Conservation (phyloP, 2,797 vertebrate species). For the Scyliorhinus canicula region DNA sequence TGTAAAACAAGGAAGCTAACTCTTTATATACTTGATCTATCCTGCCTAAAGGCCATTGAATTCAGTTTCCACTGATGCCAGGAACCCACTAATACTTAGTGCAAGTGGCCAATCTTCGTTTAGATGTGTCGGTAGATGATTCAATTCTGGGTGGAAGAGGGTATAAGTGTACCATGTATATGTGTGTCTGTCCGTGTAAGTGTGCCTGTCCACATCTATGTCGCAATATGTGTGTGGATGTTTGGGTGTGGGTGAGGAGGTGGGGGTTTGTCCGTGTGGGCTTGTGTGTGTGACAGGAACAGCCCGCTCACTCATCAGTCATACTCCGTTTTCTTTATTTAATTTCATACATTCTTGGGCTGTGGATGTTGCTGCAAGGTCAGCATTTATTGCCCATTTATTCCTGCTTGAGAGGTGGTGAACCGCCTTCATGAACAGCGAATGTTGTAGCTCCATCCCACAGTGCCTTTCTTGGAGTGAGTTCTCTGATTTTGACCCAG, state of each 20-base stretch:
- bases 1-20: background rate
- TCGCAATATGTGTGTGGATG: too few species aligned
- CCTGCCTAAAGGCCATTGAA: background rate
- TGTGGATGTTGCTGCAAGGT: background rate
- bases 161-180: background rate
- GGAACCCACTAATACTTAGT: background rate
- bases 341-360: background rate
- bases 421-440: background rate
- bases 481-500: background rate
- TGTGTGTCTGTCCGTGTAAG: background rate
- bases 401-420: background rate
- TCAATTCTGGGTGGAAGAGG: background rate
- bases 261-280: background rate
- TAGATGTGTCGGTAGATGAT: background rate
- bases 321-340: background rate
- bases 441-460: too few species aligned
- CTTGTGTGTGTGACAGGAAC: background rate
- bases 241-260: too few species aligned
- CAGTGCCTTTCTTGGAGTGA: background rate
- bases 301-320: background rate
- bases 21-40: background rate
- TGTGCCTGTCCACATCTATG: background rate
- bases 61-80: background rate
- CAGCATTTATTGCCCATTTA: background rate
- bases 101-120: background rate